Evolutionary conservation across 2,113 vertebrate genomes (phyloP), one percentile per base, ranked within the genome.

Genomic region (Carollia perspicillata): DNA sequence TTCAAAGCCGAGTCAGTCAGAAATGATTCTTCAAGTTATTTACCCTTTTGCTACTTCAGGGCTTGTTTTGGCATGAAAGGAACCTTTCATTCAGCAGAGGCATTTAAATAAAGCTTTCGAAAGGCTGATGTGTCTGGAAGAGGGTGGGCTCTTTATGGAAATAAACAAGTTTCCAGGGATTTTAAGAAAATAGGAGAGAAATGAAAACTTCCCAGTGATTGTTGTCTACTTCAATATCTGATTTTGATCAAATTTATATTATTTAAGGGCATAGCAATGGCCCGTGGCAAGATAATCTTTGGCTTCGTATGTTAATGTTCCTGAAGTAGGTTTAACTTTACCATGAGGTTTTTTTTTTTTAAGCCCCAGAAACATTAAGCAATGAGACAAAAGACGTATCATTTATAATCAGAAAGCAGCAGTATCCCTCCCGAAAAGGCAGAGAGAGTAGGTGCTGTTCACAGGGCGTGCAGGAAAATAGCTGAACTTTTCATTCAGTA

Each of bases 1-100:
- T 98, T 99, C 98, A 98, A 98, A 99, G 98, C 80, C 98, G 97
- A 98, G 98, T 98, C 98, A 98, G 97, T 98, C 98, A 98, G 97
- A 98, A 98, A 97, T 98, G 97, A 98, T 98, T 97, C 96, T 98
- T 98, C 98, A 97, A 97, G 98, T 98, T 98, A 98, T 98, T 98
- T 98, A 98, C 98, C 98, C 97, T 98, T 98, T 98, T 98, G 98
- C 97, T 98, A 97, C 94, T 98, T 98, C 97, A 90, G 92, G 97
- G 95, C 97, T 96, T 97, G 98, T 97, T 97, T 97, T 58, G 84
- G 90, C 97, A 98, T 98, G 95, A 99, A 98, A 98, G 97, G 66
- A 97, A 63, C 66, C 97, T 97, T 97, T 97, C 98, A 98, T 98
- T 98, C 96, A 77, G 96, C 97, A 96, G 97, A 98, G 97, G 97